phyloP scores from a whole-genome alignment of 2,797 vertebrate genomes.

The Dendrocincla fuliginosa region DNA sequence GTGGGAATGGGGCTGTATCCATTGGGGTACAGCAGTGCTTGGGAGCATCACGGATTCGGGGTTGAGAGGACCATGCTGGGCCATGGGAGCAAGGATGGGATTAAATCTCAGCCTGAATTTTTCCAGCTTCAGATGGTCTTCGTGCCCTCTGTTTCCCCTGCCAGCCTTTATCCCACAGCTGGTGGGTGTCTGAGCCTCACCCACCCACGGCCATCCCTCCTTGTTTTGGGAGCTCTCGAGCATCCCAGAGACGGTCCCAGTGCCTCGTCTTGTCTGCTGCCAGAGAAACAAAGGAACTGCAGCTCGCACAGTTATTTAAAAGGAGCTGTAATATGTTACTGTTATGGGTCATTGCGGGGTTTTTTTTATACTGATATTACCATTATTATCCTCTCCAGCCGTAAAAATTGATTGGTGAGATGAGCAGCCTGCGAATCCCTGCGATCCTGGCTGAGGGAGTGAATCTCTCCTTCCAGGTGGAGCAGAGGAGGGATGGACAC shows the following conservation, averaged over 20 bases:
- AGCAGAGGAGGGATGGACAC: neutral
- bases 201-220: neutral
- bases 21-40: neutral
- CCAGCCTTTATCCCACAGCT: neutral
- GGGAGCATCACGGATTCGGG: neutral
- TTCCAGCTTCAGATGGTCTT: neutral
- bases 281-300: constrained; percentile 54
- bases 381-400: constrained; percentile 74
- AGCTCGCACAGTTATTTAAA: constrained; percentile 65
- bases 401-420: constrained; percentile 77
- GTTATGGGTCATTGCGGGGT: constrained; percentile 72
- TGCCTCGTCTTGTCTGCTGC: constrained; percentile 38
- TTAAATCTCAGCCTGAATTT: neutral
- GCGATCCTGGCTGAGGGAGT: constrained; percentile 35
- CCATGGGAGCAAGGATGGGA: neutral
- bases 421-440: constrained; percentile 44
- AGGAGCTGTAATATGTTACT: constrained; percentile 72
- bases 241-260: neutral
- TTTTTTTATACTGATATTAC: constrained; percentile 72
- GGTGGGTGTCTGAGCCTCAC: neutral
- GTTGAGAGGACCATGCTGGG: neutral
- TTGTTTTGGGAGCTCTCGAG: neutral
- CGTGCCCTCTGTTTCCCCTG: neutral
- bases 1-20: neutral
- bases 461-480: constrained; percentile 37